A percentile compares a stretch with the other conserved stretches of the same genome.
Conservation (phyloP, 2,797 vertebrate species). For the Fratercula arctica region DNA sequence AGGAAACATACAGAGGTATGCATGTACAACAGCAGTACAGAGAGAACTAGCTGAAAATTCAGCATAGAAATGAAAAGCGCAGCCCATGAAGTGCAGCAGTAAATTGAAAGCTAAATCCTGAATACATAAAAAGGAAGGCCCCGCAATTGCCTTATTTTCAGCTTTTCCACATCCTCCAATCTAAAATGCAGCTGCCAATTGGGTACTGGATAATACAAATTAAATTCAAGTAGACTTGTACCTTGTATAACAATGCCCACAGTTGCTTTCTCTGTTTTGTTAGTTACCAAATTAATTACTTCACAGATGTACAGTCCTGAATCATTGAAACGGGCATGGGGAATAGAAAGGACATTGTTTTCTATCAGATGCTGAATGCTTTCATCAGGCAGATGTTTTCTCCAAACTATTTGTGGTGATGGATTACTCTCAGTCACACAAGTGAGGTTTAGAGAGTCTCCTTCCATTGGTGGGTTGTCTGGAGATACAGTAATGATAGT, state of each 20-base stretch:
- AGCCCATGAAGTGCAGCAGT: background rate
- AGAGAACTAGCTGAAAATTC: background rate
- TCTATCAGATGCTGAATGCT: background rate
- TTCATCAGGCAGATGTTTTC: constrained; percentile 15
- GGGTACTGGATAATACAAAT: background rate
- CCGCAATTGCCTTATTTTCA: background rate
- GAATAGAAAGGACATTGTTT: constrained; percentile 25
- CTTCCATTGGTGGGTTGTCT: background rate
- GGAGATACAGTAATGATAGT: constrained; percentile 32
- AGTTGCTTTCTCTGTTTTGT: constrained; percentile 18
- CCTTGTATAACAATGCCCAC: constrained; percentile 51
- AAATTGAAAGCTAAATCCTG: background rate
- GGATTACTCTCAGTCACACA: constrained; percentile 61
- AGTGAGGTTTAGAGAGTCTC: constrained; percentile 25
- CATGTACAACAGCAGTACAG: background rate
- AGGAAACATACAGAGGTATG: background rate
- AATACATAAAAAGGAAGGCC: background rate
- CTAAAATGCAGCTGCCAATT: background rate
- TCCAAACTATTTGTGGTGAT: constrained; percentile 44
- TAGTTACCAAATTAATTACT: constrained; percentile 47
- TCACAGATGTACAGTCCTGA: constrained; percentile 63
- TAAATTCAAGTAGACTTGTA: background rate
- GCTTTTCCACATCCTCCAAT: background rate
- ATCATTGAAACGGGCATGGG: constrained; percentile 2
- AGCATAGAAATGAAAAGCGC: background rate